Conservation (phyloP, 2,113 vertebrate genomes). For the Etheostoma spectabile region DNA sequence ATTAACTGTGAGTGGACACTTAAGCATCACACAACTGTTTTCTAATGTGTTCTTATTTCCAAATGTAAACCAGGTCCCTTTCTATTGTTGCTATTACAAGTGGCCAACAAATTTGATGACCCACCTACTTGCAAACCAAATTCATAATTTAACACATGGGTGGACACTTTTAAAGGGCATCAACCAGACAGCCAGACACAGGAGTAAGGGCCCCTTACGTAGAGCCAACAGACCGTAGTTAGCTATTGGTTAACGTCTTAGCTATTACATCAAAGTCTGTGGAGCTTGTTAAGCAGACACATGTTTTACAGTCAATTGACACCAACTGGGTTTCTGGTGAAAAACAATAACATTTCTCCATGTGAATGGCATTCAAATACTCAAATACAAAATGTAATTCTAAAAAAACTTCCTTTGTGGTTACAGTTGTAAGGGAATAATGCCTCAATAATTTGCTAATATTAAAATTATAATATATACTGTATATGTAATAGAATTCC, state of each 20-base stretch:
- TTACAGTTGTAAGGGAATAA: not conserved
- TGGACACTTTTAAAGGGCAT: constrained; percentile 1
- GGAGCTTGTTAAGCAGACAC: not conserved
- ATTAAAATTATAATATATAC: not conserved
- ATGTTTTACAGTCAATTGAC: not conserved
- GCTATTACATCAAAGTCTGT: not conserved
- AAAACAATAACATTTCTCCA: not conserved
- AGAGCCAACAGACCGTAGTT: constrained; percentile 40
- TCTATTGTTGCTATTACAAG: not conserved
- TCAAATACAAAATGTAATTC: not conserved
- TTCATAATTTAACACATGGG: not conserved
- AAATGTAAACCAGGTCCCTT: not conserved
- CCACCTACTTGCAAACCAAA: not conserved
- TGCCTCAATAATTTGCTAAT: not conserved
- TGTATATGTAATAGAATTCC: too few species aligned
- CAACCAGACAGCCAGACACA: not conserved
- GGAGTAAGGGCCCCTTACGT: constrained; percentile 18
- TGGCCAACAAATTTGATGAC: not conserved
- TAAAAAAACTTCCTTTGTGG: not conserved
- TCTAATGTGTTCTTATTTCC: not conserved
- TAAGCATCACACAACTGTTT: not conserved
- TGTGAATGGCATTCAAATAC: not conserved
- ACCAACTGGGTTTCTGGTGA: not conserved
- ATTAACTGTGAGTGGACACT: not conserved
- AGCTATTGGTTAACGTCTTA: too few species aligned